Base-by-base conservation (phyloP, 37 sponge, comb jelly and placozoan genomes). In the Spongilla lacustris region DNA sequence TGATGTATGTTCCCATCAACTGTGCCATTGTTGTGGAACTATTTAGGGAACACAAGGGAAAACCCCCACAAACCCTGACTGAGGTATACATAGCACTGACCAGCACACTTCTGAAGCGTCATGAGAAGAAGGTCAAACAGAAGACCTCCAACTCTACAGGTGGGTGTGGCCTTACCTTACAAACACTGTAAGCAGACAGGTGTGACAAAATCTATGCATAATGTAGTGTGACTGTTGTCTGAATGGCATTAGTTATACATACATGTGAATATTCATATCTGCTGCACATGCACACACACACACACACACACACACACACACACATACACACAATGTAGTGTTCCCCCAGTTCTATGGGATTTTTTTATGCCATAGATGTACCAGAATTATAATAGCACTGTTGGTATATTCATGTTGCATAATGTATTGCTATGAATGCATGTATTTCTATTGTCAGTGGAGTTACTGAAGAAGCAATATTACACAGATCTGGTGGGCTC, bases 11-110 rank as follows among this genome's bases (percentile, higher is more conserved):
- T 50, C 80, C 80, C 27, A 26, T 79, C 28, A 30, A 79, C 31
- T 49, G 66, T 79, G 82, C 71, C 35, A 69, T 81, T 69, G 82
- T 81, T 31, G 71, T 69, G 8, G 71, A 81, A 26, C 70, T 81
- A 23, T 81, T 36, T 76, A 36, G 22, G 30, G 26, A 76, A 49
- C 21, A 21, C 33, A 36, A 58, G 58, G 58, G 58, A 14, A 58
- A 58, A 58, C 58, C 58, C 28, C 29, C 31, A 10, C 14, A 33
- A 29, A 33, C 73, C 14, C 73, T 29, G 73, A 58, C 58, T 58
- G 58, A 58, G 58, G 58, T 58, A 58, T 58, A 58, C 58, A 58
- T 17, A 19, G 58, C 58, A 58, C 58, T 58, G 11, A 58, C 58
- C 58, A 58, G 11, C 58, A 58, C 58, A 58, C 58, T 58, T 17